These are phyloP conservation scores for Exaiptasia diaphana DNA, from an alignment of 64 coral and sea anemone genomes.

Conservation along the genomic window DNA sequence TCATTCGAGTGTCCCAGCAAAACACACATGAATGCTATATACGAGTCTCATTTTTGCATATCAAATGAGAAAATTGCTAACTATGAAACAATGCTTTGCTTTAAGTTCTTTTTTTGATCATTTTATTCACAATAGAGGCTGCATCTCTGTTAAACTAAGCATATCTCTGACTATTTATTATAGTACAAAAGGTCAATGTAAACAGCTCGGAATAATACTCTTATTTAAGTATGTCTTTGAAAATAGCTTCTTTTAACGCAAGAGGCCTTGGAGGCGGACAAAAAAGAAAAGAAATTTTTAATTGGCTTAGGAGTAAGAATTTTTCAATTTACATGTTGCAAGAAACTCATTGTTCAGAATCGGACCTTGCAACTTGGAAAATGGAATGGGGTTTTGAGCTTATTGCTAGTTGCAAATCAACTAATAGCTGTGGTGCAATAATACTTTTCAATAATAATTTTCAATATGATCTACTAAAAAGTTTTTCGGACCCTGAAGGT, in stretches of 20 bases:
- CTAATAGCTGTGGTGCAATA: neutral
- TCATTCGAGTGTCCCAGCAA: too few relatives aligned
- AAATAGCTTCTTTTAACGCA: neutral
- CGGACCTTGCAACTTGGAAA: neutral
- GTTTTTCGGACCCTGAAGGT: neutral
- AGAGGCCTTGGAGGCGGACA: neutral
- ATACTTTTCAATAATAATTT: slow-evolving; percentile 38
- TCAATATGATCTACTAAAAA: neutral
- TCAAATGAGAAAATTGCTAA: too few relatives aligned
- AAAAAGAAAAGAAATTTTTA: neutral
- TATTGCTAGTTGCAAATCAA: neutral
- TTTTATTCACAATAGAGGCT: too few relatives aligned
- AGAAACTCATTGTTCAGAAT: neutral
- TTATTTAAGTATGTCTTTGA: neutral
- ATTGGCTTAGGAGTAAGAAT: neutral
- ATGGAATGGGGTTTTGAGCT: neutral
- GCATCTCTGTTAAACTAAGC: too few relatives aligned
- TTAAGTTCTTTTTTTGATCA: too few relatives aligned
- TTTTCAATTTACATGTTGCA: neutral
- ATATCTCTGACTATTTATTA: too few relatives aligned
- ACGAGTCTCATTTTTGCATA: too few relatives aligned
- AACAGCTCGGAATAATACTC: too few relatives aligned
- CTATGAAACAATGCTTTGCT: too few relatives aligned
- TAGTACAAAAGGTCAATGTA: too few relatives aligned
- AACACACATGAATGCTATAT: too few relatives aligned